Percentiles rank a stretch among this genome's conserved stretches.
phyloP scores from a whole-genome alignment of 2,888 invertebrate species.

The Patella depressa region DNA sequence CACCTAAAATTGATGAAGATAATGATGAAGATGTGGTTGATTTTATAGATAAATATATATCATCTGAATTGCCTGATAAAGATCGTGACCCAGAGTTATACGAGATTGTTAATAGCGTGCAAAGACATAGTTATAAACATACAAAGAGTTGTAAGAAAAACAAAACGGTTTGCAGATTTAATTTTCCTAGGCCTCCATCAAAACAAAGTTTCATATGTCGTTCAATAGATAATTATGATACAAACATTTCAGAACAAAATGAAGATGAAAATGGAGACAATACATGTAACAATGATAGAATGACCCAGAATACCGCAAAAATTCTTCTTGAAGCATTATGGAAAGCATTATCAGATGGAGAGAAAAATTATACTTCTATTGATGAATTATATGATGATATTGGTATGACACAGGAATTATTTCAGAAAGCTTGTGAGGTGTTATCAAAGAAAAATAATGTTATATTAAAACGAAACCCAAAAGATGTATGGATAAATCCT shows the following conservation, averaged over 20 bases:
- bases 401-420: conserved; percentile 6
- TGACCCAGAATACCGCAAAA: not conserved
- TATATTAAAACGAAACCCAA: not conserved
- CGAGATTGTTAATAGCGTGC: conserved; percentile 33
- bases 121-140: conserved; percentile 34
- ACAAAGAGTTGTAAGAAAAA: conserved; percentile 34
- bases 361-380: conserved; percentile 8
- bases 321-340: conserved; percentile 6
- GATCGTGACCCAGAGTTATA: conserved; percentile 36
- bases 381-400: conserved; percentile 6
- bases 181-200: conserved; percentile 36
- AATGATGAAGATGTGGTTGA: conserved; percentile 23
- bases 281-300: not conserved
- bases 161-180: conserved; percentile 36
- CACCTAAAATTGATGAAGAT: conserved; percentile 27
- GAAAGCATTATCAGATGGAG: not conserved
- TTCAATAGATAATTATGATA: not conserved
- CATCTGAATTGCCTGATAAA: conserved; percentile 30
- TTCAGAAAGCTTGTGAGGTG: conserved; percentile 10
- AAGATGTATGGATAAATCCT: not conserved
- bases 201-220: conserved; percentile 15
- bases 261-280: not conserved
- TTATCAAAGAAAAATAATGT: not conserved
- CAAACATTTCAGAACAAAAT: not conserved
- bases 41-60: conserved; percentile 37